phyloP scores from a whole-genome alignment of 2,888 invertebrate species.

The Aproaerema taeniolella region DNA sequence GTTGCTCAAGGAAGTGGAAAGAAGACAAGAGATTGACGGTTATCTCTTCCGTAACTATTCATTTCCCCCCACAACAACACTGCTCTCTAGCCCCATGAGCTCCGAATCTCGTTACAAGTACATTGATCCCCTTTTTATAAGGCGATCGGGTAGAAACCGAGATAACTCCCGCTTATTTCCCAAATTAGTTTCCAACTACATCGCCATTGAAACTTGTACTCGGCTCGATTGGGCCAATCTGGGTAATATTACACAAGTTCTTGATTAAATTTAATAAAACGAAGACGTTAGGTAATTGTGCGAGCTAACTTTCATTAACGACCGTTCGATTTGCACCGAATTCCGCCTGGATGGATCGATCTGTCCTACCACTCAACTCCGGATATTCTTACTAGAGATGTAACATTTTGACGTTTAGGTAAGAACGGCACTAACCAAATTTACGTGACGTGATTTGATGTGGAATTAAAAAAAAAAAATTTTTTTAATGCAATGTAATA shows the following conservation, averaged over 20 bases:
- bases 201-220: slow-evolving; percentile 73
- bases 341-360: slow-evolving; percentile 52
- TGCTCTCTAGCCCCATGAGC: slow-evolving; percentile 18
- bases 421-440: no score
- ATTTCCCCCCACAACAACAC: neutral
- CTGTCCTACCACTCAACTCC: slow-evolving; percentile 30
- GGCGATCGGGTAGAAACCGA: slow-evolving; percentile 57
- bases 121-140: slow-evolving; percentile 65
- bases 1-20: no score
- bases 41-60: slow-evolving; percentile 3
- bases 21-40: neutral
- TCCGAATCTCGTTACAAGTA: slow-evolving; percentile 49
- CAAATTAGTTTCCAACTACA: slow-evolving; percentile 73
- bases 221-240: slow-evolving; percentile 72
- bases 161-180: slow-evolving; percentile 67
- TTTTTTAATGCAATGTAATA: no score
- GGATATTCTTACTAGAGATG: slow-evolving; percentile 14
- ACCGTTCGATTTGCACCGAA: slow-evolving; percentile 65
- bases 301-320: slow-evolving; percentile 69
- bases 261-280: slow-evolving; percentile 78
- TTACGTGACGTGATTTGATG: no score
- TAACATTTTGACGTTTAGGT: no score
- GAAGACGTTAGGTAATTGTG: slow-evolving; percentile 74
- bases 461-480: no score
- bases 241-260: slow-evolving; percentile 76